Conservation (phyloP, 2,113 vertebrate genomes). For the Narcine bancroftii region DNA sequence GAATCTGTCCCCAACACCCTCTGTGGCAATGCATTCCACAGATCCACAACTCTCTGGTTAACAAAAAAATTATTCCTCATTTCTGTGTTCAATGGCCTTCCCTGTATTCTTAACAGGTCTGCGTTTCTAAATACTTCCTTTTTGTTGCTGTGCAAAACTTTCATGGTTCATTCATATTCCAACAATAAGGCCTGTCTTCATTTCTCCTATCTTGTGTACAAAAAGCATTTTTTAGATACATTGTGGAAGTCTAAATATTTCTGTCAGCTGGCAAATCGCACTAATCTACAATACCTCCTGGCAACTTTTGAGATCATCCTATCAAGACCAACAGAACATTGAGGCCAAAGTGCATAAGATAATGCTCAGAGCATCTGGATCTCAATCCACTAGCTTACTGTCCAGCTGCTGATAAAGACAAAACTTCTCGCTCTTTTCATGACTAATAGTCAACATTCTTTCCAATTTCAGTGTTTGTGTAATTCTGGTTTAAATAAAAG, state of each 20-base stretch:
- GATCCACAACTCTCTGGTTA: no score
- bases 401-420: neutral
- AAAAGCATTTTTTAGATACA: neutral
- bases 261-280: neutral
- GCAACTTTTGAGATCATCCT: neutral
- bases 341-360: neutral
- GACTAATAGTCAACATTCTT: neutral
- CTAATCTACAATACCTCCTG: neutral
- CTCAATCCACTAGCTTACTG: neutral
- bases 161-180: neutral
- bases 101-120: no score
- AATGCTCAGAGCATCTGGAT: neutral
- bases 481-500: neutral
- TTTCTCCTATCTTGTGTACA: neutral
- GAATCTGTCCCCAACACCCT: no score
- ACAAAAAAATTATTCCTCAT: no score
- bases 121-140: no score
- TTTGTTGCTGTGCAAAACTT: neutral
- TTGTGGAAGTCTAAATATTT: neutral
- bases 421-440: neutral
- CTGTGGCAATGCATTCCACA: no score
- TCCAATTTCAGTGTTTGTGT: neutral
- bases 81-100: no score
- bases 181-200: neutral
- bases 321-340: neutral